These are phyloP conservation scores for Eidolon dupreanum DNA, from an alignment of 2,797 vertebrate genomes.

Conservation along the genomic window DNA sequence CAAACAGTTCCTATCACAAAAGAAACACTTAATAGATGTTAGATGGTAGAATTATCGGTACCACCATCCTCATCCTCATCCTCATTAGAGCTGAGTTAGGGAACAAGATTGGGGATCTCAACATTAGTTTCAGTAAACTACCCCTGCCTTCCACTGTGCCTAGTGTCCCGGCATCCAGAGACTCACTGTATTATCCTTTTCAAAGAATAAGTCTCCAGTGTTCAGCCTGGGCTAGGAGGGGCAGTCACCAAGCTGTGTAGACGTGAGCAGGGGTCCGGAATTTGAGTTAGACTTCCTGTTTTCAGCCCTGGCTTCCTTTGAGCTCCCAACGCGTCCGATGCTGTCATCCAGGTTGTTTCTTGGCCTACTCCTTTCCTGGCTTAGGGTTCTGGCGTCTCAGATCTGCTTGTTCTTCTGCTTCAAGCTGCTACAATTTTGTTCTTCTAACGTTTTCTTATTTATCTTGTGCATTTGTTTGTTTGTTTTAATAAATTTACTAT, in stretches of 20 bases:
- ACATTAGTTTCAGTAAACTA: background rate
- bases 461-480: background rate
- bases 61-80: background rate
- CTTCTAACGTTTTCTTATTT: background rate
- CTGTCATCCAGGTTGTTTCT: background rate
- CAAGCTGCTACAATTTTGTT: background rate
- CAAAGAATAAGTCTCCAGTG: background rate
- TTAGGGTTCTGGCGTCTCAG: background rate
- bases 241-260: background rate
- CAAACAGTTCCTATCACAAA: background rate
- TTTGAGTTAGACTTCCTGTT: background rate
- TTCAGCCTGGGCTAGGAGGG: background rate
- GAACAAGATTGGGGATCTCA: background rate
- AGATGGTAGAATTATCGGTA: background rate
- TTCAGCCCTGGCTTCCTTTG: background rate
- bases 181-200: background rate
- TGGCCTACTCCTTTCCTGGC: background rate
- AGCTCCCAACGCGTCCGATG: rapidly evolving
- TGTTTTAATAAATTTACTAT: background rate
- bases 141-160: background rate
- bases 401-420: background rate
- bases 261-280: background rate
- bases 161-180: background rate
- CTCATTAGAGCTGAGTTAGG: background rate
- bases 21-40: background rate